Percentiles rank a stretch among this genome's conserved stretches.
These are phyloP conservation scores for Gopherus flavomarginatus DNA, from an alignment of 2,113 vertebrate genomes.

Conservation along the genomic window DNA sequence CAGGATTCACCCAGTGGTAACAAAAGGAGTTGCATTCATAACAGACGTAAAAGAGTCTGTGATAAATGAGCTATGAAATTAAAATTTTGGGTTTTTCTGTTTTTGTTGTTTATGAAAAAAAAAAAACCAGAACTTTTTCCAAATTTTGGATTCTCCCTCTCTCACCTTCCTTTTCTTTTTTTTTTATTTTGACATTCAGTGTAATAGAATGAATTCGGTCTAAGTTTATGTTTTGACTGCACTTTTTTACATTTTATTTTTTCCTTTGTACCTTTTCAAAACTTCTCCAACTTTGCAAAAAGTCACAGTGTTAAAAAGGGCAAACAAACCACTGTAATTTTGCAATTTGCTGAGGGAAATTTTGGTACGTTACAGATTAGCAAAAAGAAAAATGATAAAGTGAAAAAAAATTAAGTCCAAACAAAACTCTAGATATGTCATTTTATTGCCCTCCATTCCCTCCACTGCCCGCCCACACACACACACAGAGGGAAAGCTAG, in stretches of 20 bases:
- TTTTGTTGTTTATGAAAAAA: not conserved
- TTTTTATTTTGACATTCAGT: not conserved
- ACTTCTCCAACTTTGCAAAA: not conserved
- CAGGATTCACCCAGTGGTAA: not conserved
- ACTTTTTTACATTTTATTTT: not conserved
- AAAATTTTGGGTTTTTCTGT: not conserved
- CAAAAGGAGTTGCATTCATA: not conserved
- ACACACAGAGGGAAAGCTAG: not conserved
- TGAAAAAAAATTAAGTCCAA: not conserved
- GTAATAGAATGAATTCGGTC: not conserved
- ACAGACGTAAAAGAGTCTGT: not conserved
- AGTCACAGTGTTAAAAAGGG: not conserved
- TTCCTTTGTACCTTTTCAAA: not conserved
- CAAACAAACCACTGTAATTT: not conserved
- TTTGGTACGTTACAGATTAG: not conserved
- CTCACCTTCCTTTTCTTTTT: not conserved
- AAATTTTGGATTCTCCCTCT: not conserved
- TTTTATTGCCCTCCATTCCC: not conserved
- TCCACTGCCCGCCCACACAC: fast-evolving
- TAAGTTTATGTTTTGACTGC: not conserved
- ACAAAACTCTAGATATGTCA: not conserved
- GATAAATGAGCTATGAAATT: not conserved
- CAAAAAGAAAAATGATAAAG: not conserved
- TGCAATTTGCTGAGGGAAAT: not conserved
- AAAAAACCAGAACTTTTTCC: not conserved